Percentiles rank a stretch among this genome's conserved stretches.
Evolutionary conservation across 37 sponge, comb jelly and placozoan species (phyloP).

Genomic region (Diacarnus erythraeanus): DNA sequence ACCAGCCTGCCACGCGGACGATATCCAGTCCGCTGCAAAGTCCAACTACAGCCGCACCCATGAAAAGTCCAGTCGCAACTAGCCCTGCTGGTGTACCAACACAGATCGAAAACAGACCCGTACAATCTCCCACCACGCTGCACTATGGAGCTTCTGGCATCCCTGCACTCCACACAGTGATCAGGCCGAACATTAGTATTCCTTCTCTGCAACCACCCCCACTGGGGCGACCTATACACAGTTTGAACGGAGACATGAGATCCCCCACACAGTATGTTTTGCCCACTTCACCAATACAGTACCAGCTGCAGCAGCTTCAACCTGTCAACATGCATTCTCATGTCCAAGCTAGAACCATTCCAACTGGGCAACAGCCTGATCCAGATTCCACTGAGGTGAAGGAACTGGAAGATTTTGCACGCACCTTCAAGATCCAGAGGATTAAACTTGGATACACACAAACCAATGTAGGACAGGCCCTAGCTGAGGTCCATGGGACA

Average conservation of each 20-base stretch:
- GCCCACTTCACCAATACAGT: constrained; percentile 8
- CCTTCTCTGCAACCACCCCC: constrained; percentile 46
- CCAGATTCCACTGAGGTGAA: constrained; percentile 86
- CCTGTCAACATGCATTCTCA: constrained; percentile 38
- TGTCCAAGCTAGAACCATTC: constrained; percentile 32
- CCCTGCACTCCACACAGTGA: not conserved
- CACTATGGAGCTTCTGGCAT: constrained; percentile 19
- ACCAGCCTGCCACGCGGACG: not conserved
- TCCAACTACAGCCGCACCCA: constrained; percentile 33
- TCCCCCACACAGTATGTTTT: constrained; percentile 33
- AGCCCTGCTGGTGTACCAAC: not conserved
- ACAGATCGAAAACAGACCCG: not conserved
- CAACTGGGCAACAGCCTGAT: constrained; percentile 54
- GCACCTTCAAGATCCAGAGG: constrained; percentile 80
- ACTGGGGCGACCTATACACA: not conserved
- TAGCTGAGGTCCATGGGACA: constrained; percentile 92
- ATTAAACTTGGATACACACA: constrained; percentile 97
- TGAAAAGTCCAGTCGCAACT: constrained; percentile 7
- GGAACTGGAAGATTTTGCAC: constrained; percentile 88
- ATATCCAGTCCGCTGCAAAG: constrained; percentile 64
- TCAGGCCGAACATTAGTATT: constrained; percentile 1
- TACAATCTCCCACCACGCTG: constrained; percentile 8
- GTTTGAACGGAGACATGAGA: constrained; percentile 23
- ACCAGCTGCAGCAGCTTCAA: constrained; percentile 26
- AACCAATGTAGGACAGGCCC: constrained; percentile 93